Evolutionary conservation across 2,888 invertebrate species (phyloP), one percentile per base, ranked within the genome.

Genomic region (Apeira syringaria): DNA sequence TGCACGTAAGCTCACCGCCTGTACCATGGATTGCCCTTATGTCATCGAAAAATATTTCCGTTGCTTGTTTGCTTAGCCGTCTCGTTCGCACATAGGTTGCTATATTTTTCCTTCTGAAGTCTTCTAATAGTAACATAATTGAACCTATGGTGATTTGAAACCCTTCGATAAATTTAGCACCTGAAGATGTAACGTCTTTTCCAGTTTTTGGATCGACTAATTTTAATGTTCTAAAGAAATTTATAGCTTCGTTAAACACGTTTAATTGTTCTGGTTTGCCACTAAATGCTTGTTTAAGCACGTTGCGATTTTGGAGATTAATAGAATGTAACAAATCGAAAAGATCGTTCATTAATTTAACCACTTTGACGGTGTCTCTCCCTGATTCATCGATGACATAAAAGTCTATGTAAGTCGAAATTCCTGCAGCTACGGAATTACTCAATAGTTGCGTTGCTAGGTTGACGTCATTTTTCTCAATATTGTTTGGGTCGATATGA

Each of bases 91-190:
- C 7, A 8, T 38, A 26, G 4, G 30, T 20, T 9, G 20, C 27
- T 20, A 52, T 52, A 1, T 36, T 44, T 12, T 50, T 44, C 13
- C 44, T 49, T 17, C 49, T 43, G 17, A 64, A 51, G 24, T 63
- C 59, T 10, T 58, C 55, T 41, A 57, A 56, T 11, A 66, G 42
- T n/a, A 56, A 48, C 33, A 59, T 45, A 13, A 63, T 32, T 3
- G 66, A 61, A 5, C 53, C 52, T 25, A 66, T 61, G 1, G 60
- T 61, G 9, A 62, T 55, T 45, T 56, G 61, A 32, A 64, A 59
- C 6, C 53, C 47, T n/a, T 60, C 50, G 7, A 63, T 47, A 10
- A 64, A 63, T 24, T 60, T 57, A 26, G 56, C 47, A 20, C 20
- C 20, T 2, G 56, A 47, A 10, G 47, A 37, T 5, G 64, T 58